Evolutionary conservation across 2,113 vertebrate species (phyloP), one percentile per base, ranked within the genome.

Genomic region (Ochotona curzoniae): DNA sequence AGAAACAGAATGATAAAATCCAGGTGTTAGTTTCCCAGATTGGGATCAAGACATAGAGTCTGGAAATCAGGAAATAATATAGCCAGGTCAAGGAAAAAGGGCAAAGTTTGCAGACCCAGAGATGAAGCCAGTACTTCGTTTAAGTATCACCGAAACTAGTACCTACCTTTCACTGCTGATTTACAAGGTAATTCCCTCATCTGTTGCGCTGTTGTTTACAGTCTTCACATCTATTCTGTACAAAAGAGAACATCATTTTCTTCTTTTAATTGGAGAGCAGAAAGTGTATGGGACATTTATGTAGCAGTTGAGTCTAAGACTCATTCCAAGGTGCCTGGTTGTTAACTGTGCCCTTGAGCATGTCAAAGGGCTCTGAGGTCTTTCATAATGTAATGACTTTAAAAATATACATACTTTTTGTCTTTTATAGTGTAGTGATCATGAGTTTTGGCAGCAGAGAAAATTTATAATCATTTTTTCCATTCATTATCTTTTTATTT

Each of bases 401-500:
- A 44, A 44, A 44, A 44, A 44, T 44, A 44, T 44, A 44, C 38
- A 44, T 76, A 7, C 5, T 15, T 14, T 73, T 86, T 61, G 15
- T 21, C 10, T 86, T 86, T 61, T n/a, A 12, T 60, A 18, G 47
- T 66, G 25, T 67, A 71, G 57, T 86, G 21, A 26, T 25, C 78
- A 78, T 28, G 4, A 64, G 38, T 87, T 94, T 44, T 14, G 15
- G 2, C 17, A 11, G 23, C 54, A 75, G 73, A 83, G 83, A 78
- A 79, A 90, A 70, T 54, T 81, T 12, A 67, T 44, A 80, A 21
- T 83, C 23, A 14, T 83, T 30, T 66, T 89, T 26, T 38, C 2
- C 10, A 64, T 30, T 61, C 18, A 26, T 47, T 49, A 83, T 20
- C 14, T 23, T 89, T 93, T 84, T 73, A 91, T 89, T 94, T 89